phyloP scores from a whole-genome alignment of 2,888 invertebrate species.

The Hedya salicella region DNA sequence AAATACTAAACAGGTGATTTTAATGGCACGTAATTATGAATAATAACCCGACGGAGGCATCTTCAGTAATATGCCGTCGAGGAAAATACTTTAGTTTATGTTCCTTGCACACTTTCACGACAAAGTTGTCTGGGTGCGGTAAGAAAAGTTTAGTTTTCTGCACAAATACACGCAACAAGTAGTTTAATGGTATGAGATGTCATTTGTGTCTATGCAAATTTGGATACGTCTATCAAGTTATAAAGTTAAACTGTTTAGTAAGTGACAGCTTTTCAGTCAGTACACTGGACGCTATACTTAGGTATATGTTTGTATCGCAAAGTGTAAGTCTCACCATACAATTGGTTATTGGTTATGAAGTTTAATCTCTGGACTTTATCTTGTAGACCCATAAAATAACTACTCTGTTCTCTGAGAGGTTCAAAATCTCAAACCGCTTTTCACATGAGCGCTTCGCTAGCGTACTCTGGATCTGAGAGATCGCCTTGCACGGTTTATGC shows the following conservation, averaged over 20 bases:
- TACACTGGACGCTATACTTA: too few relatives aligned
- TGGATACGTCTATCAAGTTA: too few relatives aligned
- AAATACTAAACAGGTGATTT: slow-evolving; percentile 35
- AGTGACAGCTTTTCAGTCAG: too few relatives aligned
- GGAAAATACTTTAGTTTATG: slow-evolving; percentile 31
- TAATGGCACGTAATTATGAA: slow-evolving; percentile 27
- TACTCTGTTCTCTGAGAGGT: too few relatives aligned
- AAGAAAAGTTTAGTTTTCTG: background rate
- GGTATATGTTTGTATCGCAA: too few relatives aligned
- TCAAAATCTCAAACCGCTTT: background rate
- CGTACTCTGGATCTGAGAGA: slow-evolving; percentile 14
- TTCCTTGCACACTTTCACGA: slow-evolving; percentile 23
- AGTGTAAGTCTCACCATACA: too few relatives aligned
- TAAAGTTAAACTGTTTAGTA: too few relatives aligned
- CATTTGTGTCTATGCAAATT: too few relatives aligned
- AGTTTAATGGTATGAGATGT: too few relatives aligned
- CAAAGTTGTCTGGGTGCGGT: slow-evolving; percentile 3
- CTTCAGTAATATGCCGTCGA: slow-evolving; percentile 25
- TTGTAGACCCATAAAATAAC: background rate
- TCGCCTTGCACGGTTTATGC: slow-evolving; percentile 70
- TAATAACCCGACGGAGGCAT: slow-evolving; percentile 16
- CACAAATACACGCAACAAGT: too few relatives aligned
- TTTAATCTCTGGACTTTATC: too few relatives aligned
- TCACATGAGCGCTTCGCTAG: background rate
- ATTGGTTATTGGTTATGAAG: too few relatives aligned